phyloP scores from a whole-genome alignment of 2,888 invertebrate genomes.

The Dicyrtoma fusca region DNA sequence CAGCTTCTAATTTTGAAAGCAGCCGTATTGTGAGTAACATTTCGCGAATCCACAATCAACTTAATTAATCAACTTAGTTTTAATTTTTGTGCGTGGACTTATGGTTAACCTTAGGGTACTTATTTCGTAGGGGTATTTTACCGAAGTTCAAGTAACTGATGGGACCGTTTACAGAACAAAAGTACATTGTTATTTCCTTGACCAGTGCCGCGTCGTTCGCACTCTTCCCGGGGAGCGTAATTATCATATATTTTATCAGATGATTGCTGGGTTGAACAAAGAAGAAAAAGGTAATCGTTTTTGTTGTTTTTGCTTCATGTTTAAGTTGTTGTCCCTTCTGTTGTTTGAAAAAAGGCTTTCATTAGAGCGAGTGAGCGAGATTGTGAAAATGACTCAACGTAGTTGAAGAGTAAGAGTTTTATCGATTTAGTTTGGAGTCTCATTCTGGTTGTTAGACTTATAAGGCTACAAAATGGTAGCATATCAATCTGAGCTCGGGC shows the following conservation, averaged over 20 bases:
- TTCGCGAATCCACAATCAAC: no score
- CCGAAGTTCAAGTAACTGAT: constrained; percentile 94
- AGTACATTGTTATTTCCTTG: constrained; percentile 94
- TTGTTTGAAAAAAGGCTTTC: no score
- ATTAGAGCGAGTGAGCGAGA: no score
- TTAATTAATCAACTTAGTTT: no score
- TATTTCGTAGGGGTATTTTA: constrained; percentile 80
- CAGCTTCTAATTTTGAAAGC: constrained; percentile 86
- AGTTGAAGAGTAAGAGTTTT: no score
- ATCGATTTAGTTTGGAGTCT: no score
- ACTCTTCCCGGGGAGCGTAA: constrained; percentile 87
- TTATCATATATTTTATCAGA: constrained; percentile 96
- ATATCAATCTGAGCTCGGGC: no score
- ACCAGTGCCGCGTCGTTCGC: constrained; percentile 87
- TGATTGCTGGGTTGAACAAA: constrained; percentile 82
- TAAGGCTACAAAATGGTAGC: no score
- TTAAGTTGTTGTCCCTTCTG: no score
- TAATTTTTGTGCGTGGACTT: not conserved
- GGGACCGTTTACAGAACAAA: constrained; percentile 92
- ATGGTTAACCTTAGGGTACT: not conserved
- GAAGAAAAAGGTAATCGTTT: constrained; percentile 80
- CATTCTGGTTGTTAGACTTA: no score
- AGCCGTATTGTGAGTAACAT: constrained; percentile 79
- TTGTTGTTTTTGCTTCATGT: no score
- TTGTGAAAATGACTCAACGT: no score